phyloP scores from a whole-genome alignment of 2,797 vertebrate species.

The Malurus splendens region DNA sequence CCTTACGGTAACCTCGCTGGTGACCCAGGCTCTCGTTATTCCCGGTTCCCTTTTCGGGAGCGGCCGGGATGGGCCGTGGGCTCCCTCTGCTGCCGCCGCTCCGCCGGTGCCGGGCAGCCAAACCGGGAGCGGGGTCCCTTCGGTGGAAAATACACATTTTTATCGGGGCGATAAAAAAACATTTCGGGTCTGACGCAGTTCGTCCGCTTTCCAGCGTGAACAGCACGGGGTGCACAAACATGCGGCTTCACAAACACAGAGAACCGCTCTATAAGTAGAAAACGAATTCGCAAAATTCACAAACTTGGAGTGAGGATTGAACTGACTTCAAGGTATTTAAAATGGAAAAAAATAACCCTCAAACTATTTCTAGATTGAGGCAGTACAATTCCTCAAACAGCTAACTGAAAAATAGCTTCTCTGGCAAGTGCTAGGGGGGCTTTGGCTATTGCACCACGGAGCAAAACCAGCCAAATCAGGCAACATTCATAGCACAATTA shows the following conservation, averaged over 20 bases:
- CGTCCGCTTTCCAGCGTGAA: rapidly evolving
- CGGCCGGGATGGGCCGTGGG: not conserved
- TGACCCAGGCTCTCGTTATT: rapidly evolving
- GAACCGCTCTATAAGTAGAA: rapidly evolving
- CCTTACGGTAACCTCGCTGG: too few species aligned
- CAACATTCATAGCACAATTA: not conserved
- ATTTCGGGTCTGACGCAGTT: too few species aligned
- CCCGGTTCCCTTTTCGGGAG: not conserved
- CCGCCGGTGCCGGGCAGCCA: too few species aligned
- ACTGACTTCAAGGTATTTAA: not conserved
- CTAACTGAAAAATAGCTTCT: not conserved
- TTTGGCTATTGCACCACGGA: not conserved
- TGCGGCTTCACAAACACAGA: rapidly evolving
- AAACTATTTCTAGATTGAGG: not conserved
- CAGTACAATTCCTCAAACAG: rapidly evolving
- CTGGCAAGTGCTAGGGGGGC: not conserved
- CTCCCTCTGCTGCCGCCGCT: not conserved
- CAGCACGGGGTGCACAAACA: rapidly evolving
- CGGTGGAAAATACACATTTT: rapidly evolving
- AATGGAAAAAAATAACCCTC: rapidly evolving
- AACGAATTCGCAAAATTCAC: not conserved
- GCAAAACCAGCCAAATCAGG: rapidly evolving
- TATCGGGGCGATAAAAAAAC: rapidly evolving
- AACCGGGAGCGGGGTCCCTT: rapidly evolving
- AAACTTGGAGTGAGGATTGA: not conserved